Base-by-base conservation (phyloP, 2,113 vertebrate species). In the Archocentrus centrarchus region DNA sequence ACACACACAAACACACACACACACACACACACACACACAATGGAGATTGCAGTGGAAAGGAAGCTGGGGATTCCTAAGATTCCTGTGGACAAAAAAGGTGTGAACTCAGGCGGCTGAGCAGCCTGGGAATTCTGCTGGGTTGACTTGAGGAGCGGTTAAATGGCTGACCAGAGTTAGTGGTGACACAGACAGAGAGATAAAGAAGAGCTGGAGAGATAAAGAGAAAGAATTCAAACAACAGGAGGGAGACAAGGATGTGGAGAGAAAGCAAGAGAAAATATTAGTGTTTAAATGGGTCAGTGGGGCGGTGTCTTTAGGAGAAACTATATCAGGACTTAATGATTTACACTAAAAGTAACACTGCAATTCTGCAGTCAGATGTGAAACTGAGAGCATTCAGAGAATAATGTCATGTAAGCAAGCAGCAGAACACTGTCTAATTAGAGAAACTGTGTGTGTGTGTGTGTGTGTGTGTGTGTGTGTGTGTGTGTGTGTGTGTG, bases 51-150 rank as follows among this genome's bases (percentile, higher is more conserved):
- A 44, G 80, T 88, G 86, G 87, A 94, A 86, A 93, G 92, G 93
- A 94, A 94, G 89, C 90, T 91, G 84, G 87, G 90, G 90, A 96
- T 96, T 96, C 94, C 92, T 91, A 50, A 91, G 92, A 96, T 96
- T 95, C 94, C 93, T 94, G 87, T 83, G 88, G 89, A 93, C 86
- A 92, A 93, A 95, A 95, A 95, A 95, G 94, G 95, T 96, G 95
- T 94, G 93, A 95, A 93, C 91, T 89, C 78, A 68, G 84, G 89
- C 93, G 86, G 90, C 86, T 55, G 77, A 92, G 94, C 88, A 88
- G 89, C 88, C 86, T 93, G 91, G 92, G 93, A 95, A 92, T 90
- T 86, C 80, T 90, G 77, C 81, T 37, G 87, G 81, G 64, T 85
- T 18, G 80, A 84, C 82, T 53, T 18, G 81, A 76, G 78, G 84